A percentile compares a stretch with the other conserved stretches of the same genome.
Conservation (phyloP, 2,888 invertebrate species). For the Nezara viridula region DNA sequence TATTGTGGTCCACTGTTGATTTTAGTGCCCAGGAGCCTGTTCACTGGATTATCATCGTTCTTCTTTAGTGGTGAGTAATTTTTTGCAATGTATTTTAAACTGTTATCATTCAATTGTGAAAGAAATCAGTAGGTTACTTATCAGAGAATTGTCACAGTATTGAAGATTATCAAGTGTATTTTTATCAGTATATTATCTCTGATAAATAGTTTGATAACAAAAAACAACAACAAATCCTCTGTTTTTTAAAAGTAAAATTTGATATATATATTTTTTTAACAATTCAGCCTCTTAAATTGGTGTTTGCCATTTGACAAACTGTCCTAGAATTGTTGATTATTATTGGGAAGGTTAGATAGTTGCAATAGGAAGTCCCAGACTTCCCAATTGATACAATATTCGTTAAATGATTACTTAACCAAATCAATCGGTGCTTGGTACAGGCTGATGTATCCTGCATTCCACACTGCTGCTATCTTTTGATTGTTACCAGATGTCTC, state of each 20-base stretch:
- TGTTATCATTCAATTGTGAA: neutral
- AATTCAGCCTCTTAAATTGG: neutral
- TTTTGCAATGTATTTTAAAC: neutral
- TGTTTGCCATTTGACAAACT: neutral
- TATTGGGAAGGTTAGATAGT: neutral
- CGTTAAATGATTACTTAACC: constrained; percentile 9
- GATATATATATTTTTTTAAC: neutral
- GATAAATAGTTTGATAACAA: neutral
- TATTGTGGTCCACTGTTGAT: constrained; percentile 24
- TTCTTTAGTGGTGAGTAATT: neutral
- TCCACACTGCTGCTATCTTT: neutral
- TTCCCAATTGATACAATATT: neutral
- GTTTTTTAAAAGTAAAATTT: neutral
- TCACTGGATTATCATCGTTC: constrained; percentile 5
- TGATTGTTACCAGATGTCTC: neutral
- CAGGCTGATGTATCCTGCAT: neutral
- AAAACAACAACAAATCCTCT: neutral
- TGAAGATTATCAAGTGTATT: neutral
- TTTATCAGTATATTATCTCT: constrained; percentile 4
- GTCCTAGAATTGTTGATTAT: neutral
- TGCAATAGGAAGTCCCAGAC: neutral
- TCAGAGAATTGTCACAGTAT: neutral
- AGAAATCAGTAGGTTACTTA: neutral
- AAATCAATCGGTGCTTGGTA: constrained; percentile 40
- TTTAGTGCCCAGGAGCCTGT: neutral